Percentiles rank a stretch among this genome's conserved stretches.
Conservation (phyloP, 2,113 vertebrate species). For the Xenopus tropicalis region UCB_Xtro_10.0 CM004447.2:120251501-120252000, state of each 20-base stretch:
- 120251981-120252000: too few species aligned
- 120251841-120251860: too few species aligned
- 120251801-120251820: constrained; percentile 2
- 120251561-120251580: constrained; percentile 1
- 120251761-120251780: constrained; percentile 22
- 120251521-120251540: background rate
- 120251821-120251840: background rate
- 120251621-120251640: constrained; percentile 22
- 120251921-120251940: too few species aligned
- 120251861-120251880: too few species aligned
- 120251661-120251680: constrained; percentile 27
- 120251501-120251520: too few species aligned
- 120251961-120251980: too few species aligned
- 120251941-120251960: too few species aligned
- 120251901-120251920: too few species aligned
- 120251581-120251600: background rate
- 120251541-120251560: background rate
- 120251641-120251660: constrained; percentile 30
- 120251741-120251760: constrained; percentile 23
- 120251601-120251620: constrained; percentile 16
- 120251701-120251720: constrained; percentile 33
- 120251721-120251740: constrained; percentile 7
- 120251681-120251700: constrained; percentile 34
- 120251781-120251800: constrained; percentile 3
- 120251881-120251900: too few species aligned